Percentiles rank a stretch among this genome's conserved stretches.
These are phyloP conservation scores for Agonum fuliginosum DNA, from an alignment of 2,888 invertebrate genomes.

Conservation along the genomic window DNA sequence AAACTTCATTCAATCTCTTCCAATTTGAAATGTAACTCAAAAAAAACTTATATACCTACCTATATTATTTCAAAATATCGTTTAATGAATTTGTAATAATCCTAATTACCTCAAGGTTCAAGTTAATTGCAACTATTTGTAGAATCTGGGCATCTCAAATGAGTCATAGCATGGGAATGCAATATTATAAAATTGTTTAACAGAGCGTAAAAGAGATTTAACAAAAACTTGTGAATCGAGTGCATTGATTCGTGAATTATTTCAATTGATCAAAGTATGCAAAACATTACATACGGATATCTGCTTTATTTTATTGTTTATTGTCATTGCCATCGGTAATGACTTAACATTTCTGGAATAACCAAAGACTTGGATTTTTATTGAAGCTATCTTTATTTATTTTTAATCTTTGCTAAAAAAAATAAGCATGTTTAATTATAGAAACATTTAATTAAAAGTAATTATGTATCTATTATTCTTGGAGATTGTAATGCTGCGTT, in stretches of 20 bases:
- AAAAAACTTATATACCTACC: too few relatives aligned
- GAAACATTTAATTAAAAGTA: not conserved
- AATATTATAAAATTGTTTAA: slow-evolving; percentile 42
- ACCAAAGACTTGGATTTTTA: not conserved
- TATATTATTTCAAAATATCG: not conserved
- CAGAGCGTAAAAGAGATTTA: slow-evolving; percentile 42
- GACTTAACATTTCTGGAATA: slow-evolving; percentile 20
- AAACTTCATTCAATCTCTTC: too few relatives aligned
- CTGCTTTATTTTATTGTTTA: not conserved
- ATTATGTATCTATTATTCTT: not conserved
- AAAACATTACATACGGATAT: slow-evolving; percentile 31
- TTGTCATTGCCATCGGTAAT: slow-evolving; percentile 23
- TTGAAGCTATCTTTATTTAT: not conserved
- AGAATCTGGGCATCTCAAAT: slow-evolving; percentile 19
- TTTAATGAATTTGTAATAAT: not conserved
- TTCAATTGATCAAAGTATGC: slow-evolving; percentile 23
- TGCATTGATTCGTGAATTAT: slow-evolving; percentile 47
- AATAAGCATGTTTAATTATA: not conserved
- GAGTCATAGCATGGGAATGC: too few relatives aligned
- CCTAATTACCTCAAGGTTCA: slow-evolving; percentile 8
- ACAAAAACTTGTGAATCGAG: slow-evolving; percentile 27
- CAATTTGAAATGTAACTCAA: too few relatives aligned
- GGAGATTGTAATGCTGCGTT: not conserved
- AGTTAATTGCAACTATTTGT: not conserved
- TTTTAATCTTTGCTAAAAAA: too few relatives aligned